Evolutionary conservation across 2,797 vertebrate genomes (phyloP), one percentile per base, ranked within the genome.

Genomic region (Clarias pachynema): DNA sequence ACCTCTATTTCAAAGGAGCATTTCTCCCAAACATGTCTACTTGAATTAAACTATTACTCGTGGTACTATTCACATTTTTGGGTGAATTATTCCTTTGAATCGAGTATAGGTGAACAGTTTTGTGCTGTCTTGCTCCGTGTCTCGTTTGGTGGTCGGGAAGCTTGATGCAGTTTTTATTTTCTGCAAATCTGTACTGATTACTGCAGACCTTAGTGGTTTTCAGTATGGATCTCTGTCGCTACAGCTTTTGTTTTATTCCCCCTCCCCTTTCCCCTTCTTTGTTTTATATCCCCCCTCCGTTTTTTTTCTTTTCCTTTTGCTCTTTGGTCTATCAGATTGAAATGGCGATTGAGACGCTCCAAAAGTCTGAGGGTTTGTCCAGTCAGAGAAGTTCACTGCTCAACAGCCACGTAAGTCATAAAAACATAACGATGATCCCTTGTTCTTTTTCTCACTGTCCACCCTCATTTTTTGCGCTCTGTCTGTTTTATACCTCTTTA

Each of bases 301-400:
- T 92, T 93, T 93, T 79, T 93, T 90, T 94, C 92, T 53, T 85
- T 89, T 86, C 91, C 65, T 75, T 84, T 92, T 95, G 95, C 94
- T 94, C 93, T 93, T 89, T 95, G 95, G 94, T 95, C 95, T 96
- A 94, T 96, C 97, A 99, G 98, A 97, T 99, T 97, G 97, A 99
- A 98, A 98, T 98, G 97, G 97, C 97, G 96, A 99, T 99, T 97
- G 98, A 99, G 96, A 98, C 98, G 89, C 97, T 98, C 94, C 98
- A 99, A 97, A 99, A 98, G 97, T 97, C 95, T 93, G 98, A 99
- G 96, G 98, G 98, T 95, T 97, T 98, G 94, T 97, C 98, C 93
- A 97, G 97, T 95, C 98, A 98, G 96, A 99, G 98, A 97, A 98
- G 97, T 95, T 97, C 96, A 91, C 96, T 99, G 95, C 97, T 99